Base-by-base conservation (phyloP, 1,140 invertebrate species). In the Drosophila navojoa region DNA sequence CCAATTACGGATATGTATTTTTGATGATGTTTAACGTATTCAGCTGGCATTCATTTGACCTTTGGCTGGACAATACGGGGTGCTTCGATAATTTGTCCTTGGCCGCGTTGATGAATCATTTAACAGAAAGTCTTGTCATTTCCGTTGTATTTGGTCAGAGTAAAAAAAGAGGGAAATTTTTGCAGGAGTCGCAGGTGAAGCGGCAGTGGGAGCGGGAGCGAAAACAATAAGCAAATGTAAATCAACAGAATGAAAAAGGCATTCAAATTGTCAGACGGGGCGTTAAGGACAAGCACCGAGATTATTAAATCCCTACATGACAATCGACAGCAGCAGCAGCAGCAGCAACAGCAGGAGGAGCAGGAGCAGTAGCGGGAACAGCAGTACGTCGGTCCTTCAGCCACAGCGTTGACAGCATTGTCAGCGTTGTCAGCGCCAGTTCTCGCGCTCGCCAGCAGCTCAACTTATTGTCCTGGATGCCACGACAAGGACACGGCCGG, bases 301-400 rank as follows among this genome's bases (percentile, higher is more conserved):
- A 87, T 87, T 86, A 89, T 87, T 77, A 89, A 87, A 89, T 87
- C 82, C 72, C 66, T 69, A 77, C 76, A 87, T 76, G 76, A 68
- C 69, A 81, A 72, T 79, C 80, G 81, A 67, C 79, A 55, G 52
- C 52, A 35, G 19, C 32, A 55, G 11, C 44, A 52, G 35, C 27
- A 52, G 5, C 53, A 27, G 27, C 29, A 38, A 29, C 1, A 15
- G n/a, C 1, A 22, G 19, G 19, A 19, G 19, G 19, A 55, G 52
- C 52, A 35, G 19, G 25, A 55, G 11, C 44, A 52, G 35, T n/a
- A 52, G 5, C 45, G n/a, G n/a, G n/a, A n/a, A n/a, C n/a, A 27
- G 27, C 32, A 38, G 32, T 1, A 25, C 19, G 49, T 11, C 15
- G 38, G 67, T 49, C 16, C 38, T 45, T 68, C 73, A 67, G 76